A percentile compares a stretch with the other conserved stretches of the same genome.
Conservation (phyloP, 2,797 vertebrate genomes). For the Ctenochaetus hawaiiensis region DNA sequence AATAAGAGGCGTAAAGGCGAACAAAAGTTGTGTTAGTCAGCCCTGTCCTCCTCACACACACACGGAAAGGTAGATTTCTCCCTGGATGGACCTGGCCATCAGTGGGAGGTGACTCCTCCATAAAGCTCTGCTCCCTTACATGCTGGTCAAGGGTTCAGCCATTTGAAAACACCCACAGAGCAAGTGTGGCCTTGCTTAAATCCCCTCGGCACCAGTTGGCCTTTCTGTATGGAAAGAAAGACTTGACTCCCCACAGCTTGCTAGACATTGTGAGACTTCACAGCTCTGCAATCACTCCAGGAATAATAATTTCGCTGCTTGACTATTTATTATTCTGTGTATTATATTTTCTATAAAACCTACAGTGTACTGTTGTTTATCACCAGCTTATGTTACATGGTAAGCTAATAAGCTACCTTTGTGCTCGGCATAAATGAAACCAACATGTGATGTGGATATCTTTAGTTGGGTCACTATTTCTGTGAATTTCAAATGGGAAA, state of each 20-base stretch:
- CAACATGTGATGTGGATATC: not conserved
- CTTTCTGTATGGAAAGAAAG: slow-evolving; percentile 74
- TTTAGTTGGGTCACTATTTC: not conserved
- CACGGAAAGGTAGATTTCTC: slow-evolving; percentile 59
- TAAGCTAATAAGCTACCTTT: not conserved
- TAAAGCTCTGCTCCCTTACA: slow-evolving; percentile 42
- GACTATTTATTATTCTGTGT: slow-evolving; percentile 2
- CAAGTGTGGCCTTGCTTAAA: slow-evolving; percentile 65
- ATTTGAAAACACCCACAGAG: slow-evolving; percentile 78
- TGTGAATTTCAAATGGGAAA: slow-evolving; percentile 3
- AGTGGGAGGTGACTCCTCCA: slow-evolving; percentile 51
- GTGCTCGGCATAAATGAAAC: not conserved
- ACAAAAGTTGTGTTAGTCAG: slow-evolving; percentile 25
- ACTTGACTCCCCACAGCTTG: slow-evolving; percentile 63
- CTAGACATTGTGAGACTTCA: slow-evolving; percentile 47
- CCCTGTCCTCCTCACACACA: slow-evolving; percentile 9
- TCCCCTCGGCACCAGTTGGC: slow-evolving; percentile 70
- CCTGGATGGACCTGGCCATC: slow-evolving; percentile 47
- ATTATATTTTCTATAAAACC: not conserved
- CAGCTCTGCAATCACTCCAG: slow-evolving; percentile 39
- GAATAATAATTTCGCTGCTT: slow-evolving; percentile 40
- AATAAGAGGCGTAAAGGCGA: slow-evolving; percentile 41
- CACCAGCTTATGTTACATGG: not conserved
- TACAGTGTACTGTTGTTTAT: not conserved
- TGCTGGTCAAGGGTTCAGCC: slow-evolving; percentile 71